Percentiles rank a stretch among this genome's conserved stretches.
These are phyloP conservation scores for Erpornis zantholeuca DNA, from an alignment of 2,113 vertebrate species.

Conservation along the genomic window DNA sequence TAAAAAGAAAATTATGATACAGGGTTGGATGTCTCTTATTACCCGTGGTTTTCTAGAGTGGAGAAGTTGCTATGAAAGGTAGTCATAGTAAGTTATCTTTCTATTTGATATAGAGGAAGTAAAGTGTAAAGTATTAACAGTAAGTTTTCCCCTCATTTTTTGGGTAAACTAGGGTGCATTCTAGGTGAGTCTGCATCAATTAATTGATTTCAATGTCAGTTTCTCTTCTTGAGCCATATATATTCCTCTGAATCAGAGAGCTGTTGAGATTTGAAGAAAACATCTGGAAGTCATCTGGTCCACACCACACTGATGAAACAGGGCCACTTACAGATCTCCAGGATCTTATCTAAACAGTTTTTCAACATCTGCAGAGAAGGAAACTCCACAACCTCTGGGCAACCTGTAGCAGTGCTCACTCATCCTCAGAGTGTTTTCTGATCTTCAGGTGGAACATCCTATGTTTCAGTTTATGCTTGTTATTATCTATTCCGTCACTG, in stretches of 20 bases:
- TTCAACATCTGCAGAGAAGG: not conserved
- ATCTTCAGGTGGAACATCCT: not conserved
- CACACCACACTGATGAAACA: not conserved
- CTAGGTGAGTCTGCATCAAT: not conserved
- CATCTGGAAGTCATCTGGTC: not conserved
- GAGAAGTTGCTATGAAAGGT: not conserved
- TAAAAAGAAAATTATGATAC: not conserved
- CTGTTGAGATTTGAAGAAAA: not conserved
- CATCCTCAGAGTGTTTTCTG: not conserved
- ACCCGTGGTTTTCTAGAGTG: not conserved
- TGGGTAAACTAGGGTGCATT: not conserved
- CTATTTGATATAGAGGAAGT: not conserved
- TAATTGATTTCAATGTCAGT: not conserved
- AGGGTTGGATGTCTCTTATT: not conserved
- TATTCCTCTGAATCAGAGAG: not conserved
- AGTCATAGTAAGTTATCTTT: not conserved
- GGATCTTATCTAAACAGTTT: not conserved
- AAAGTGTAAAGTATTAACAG: not conserved
- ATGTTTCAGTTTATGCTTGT: not conserved
- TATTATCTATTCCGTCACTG: not conserved
- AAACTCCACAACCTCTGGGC: not conserved
- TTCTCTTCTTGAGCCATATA: not conserved
- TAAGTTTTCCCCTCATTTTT: not conserved
- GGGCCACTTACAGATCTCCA: accelerated
- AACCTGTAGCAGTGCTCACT: not conserved